These are phyloP conservation scores for Chloroclysta siterata DNA, from an alignment of 2,888 invertebrate genomes.

Conservation along the genomic window DNA sequence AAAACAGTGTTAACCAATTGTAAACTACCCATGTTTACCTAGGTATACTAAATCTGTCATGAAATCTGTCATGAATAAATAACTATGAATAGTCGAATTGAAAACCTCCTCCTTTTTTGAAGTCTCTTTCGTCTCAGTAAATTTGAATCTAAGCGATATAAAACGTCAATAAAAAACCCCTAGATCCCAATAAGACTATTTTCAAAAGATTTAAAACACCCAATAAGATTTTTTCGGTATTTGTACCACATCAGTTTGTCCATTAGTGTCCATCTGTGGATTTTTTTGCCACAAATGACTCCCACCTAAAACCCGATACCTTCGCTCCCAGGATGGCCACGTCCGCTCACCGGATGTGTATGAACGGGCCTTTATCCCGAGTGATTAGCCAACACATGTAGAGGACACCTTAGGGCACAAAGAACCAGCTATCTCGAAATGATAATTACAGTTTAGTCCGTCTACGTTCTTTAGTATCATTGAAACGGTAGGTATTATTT, in stretches of 20 bases:
- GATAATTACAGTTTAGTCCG: neutral
- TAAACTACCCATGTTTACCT: too few species aligned
- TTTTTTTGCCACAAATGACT: constrained; percentile 6
- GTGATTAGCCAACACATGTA: constrained; percentile 31
- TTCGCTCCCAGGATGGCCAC: constrained; percentile 52
- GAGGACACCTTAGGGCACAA: constrained; percentile 14
- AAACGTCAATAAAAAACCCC: too few species aligned
- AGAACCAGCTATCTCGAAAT: neutral
- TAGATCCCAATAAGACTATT: too few species aligned
- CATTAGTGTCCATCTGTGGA: neutral
- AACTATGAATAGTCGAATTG: too few species aligned
- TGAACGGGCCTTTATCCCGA: constrained; percentile 54
- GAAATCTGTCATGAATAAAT: too few species aligned
- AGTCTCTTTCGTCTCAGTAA: too few species aligned
- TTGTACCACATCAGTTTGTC: too few species aligned
- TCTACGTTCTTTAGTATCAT: neutral
- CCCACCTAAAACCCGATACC: constrained; percentile 31
- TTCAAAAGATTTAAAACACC: too few species aligned
- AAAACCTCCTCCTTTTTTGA: too few species aligned
- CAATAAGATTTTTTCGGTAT: neutral
- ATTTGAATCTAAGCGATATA: too few species aligned
- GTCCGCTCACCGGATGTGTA: constrained; percentile 54
- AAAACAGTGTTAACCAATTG: too few species aligned
- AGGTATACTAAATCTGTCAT: too few species aligned
- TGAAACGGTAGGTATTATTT: neutral